Base-by-base conservation (phyloP, 2,797 vertebrate species). In the Lepidocolaptes lacrymiger region DNA sequence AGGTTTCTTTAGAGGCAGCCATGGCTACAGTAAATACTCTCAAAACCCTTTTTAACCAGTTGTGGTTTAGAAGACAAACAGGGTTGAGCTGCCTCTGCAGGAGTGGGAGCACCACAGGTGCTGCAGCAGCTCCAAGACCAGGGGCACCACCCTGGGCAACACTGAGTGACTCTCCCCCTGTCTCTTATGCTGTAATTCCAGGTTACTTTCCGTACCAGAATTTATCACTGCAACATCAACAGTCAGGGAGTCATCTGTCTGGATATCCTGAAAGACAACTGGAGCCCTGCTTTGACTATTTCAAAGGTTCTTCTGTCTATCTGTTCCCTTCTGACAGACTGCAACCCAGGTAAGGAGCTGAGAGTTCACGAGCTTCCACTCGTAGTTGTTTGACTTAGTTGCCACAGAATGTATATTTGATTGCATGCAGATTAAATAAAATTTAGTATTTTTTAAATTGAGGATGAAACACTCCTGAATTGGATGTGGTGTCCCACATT, bases 161-260 rank as follows among this genome's bases (percentile, higher is more conserved):
- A 1, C 30, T 6, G 34, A 80, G 19, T 93, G 46, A 85, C 84
- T 85, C 69, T 39, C 16, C 66, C n/a, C 36, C 24, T 87, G 9
- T 85, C 76, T 94, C 67, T 89, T 55, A 12, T 5, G n/a, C 92
- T 81, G 54, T 95, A 32, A 79, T 84, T 92, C 85, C 89, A 99
- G 98, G 98, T 99, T 97, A 99, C 98, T 95, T 99, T 99, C 97
- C 98, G 98, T 79, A 99, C 98, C 97, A 98, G 98, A 98, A 99
- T 99, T 97, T 99, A 99, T 97, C 98, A 99, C 98, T 99, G 98
- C 98, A 99, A 99, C 98, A 99, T 99, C 97, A 99, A 99, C 98
- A 99, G 98, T 98, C 98, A 99, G 98, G 98, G 98, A 97, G 98
- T 99, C 97, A 99, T 99, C 98, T 99, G 98, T 97, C 97, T 99